phyloP scores from a whole-genome alignment of 1,140 invertebrate genomes.

The Coboldia fuscipes region DNA sequence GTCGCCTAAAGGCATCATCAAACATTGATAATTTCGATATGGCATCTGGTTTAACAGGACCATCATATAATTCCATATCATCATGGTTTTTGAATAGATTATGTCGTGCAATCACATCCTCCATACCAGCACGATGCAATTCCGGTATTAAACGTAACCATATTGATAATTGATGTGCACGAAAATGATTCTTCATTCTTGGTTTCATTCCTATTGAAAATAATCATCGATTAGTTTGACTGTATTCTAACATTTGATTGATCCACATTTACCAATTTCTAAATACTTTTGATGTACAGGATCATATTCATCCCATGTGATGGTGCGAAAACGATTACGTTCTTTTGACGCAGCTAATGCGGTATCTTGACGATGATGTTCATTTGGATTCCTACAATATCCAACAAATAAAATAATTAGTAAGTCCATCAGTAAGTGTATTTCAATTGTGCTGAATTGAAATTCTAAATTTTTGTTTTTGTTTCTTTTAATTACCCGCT shows the following conservation, averaged over 20 bases:
- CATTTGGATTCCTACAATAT: slow-evolving; percentile 85
- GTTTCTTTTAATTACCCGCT: slow-evolving; percentile 92
- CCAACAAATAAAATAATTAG: no score
- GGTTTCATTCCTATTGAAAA: slow-evolving; percentile 59
- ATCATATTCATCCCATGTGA: slow-evolving; percentile 80
- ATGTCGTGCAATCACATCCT: slow-evolving; percentile 60
- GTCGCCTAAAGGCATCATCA: slow-evolving; percentile 18
- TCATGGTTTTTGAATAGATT: slow-evolving; percentile 67
- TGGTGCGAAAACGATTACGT: slow-evolving; percentile 57
- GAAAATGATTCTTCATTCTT: slow-evolving; percentile 79
- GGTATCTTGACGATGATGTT: slow-evolving; percentile 50
- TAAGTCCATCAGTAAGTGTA: no score
- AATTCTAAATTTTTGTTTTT: no score
- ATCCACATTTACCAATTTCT: slow-evolving; percentile 55
- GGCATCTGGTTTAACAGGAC: slow-evolving; percentile 56
- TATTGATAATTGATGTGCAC: slow-evolving; percentile 80
- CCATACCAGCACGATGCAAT: slow-evolving; percentile 71
- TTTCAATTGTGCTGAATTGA: no score
- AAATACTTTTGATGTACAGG: slow-evolving; percentile 77
- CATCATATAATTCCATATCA: slow-evolving; percentile 59
- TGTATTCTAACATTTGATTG: not conserved
- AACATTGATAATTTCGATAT: slow-evolving; percentile 29
- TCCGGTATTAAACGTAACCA: slow-evolving; percentile 86
- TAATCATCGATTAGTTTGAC: not conserved
- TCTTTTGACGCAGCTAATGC: slow-evolving; percentile 54